A percentile compares a stretch with the other conserved stretches of the same genome.
Evolutionary conservation across 2,888 invertebrate species (phyloP).

Genomic region (Caenorhabditis sp.): DNA sequence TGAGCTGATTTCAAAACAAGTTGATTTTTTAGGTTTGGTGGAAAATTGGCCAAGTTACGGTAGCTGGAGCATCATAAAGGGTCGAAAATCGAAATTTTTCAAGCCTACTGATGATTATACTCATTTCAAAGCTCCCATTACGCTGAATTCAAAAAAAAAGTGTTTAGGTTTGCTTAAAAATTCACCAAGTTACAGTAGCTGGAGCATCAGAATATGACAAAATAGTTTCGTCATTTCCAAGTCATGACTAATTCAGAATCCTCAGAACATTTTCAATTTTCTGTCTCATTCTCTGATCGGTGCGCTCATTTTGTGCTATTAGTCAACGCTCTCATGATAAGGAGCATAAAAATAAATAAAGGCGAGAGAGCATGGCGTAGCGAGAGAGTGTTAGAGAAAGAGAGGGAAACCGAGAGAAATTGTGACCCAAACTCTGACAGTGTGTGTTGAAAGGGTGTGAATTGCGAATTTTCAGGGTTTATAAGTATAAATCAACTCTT

Average conservation of each 20-base stretch:
- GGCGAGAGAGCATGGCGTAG: too few relatives aligned
- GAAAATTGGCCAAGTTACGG: not conserved
- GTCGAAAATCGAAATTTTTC: too few relatives aligned
- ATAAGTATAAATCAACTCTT: not conserved
- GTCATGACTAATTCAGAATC: not conserved
- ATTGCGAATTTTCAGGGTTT: not conserved
- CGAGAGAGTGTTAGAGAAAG: not conserved
- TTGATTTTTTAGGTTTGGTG: too few relatives aligned
- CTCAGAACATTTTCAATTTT: not conserved
- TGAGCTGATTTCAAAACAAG: too few relatives aligned
- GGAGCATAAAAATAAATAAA: not conserved
- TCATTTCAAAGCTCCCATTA: too few relatives aligned
- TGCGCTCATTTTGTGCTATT: not conserved
- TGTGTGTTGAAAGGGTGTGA: not conserved
- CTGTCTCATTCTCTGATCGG: not conserved
- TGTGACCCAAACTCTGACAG: not conserved
- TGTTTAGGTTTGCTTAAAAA: too few relatives aligned
- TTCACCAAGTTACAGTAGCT: too few relatives aligned
- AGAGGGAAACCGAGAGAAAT: not conserved
- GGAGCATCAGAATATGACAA: too few relatives aligned
- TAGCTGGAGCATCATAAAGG: too few relatives aligned
- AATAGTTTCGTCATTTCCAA: not conserved
- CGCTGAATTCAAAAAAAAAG: too few relatives aligned
- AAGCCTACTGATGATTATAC: too few relatives aligned
- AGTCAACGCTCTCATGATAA: not conserved